Conservation (phyloP, 2,888 invertebrate species). For the Nomada lathburiana region DNA sequence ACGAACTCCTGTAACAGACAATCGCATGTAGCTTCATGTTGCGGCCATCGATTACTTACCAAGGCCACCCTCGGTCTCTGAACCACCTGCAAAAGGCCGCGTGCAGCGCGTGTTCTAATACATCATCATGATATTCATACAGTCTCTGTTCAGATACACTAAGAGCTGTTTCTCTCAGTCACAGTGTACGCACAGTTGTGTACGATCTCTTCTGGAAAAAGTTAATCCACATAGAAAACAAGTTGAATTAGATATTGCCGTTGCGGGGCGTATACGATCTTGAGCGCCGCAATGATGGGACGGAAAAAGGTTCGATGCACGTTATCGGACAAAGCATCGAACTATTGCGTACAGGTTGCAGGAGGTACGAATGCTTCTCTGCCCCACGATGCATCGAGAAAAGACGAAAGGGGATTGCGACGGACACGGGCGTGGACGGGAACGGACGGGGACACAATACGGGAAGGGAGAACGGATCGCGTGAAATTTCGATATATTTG, state of each 20-base stretch:
- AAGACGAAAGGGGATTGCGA: not conserved
- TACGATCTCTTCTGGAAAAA: constrained; percentile 81
- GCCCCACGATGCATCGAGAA: constrained; percentile 53
- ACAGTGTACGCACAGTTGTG: constrained; percentile 79
- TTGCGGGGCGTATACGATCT: constrained; percentile 56
- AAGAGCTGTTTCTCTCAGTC: constrained; percentile 79
- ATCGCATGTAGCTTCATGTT: constrained; percentile 78
- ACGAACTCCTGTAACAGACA: constrained; percentile 77
- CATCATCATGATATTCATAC: constrained; percentile 84
- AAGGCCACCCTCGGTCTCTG: constrained; percentile 74
- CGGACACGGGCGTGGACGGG: not conserved
- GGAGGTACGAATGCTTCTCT: constrained; percentile 47
- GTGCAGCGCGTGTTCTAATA: constrained; percentile 83
- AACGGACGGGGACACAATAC: no score
- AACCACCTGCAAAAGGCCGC: constrained; percentile 84
- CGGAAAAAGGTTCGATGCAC: constrained; percentile 41
- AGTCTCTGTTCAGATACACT: constrained; percentile 82
- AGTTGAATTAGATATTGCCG: constrained; percentile 73
- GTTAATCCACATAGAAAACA: constrained; percentile 84
- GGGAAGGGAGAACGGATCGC: not conserved
- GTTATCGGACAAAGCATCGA: constrained; percentile 4
- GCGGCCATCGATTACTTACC: constrained; percentile 84
- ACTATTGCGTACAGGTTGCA: constrained; percentile 4
- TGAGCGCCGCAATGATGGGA: constrained; percentile 59
- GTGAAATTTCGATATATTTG: not conserved